Evolutionary conservation across 2,113 vertebrate genomes (phyloP), one percentile per base, ranked within the genome.

Genomic region (Psophia crepitans): DNA sequence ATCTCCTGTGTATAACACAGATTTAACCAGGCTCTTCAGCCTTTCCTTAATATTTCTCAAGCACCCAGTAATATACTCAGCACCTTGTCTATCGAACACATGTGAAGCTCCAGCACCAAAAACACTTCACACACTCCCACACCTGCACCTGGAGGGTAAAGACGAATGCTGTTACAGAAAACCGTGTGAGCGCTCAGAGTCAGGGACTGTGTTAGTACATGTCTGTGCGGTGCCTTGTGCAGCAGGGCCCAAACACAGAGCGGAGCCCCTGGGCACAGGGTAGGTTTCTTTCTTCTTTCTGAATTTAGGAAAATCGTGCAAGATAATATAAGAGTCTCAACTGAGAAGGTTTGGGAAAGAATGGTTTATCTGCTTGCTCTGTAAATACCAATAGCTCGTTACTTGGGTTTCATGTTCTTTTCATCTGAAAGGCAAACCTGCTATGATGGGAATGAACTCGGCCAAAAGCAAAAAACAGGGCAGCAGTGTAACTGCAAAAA

Each of bases 141-240:
- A 93, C 53, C 77, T 91, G 94, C 74, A 92, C 65, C 94, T 94
- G 93, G 87, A 93, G 95, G 94, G 93, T 89, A 96, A 85, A 96
- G 87, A 58, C 0, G 0, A 85, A 95, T 46, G 53, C 56, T 91
- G 65, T 46, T 89, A 69, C 5, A 76, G 49, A 76, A 65, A 60
- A 92, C 43, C 0, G 0, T 49, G 64, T 49, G 89, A 95, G 84
- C 44, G 3, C 76, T 68, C 30, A 9, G 16, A 92, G 80, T 20
- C 80, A 71, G 33, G 84, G 69, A 68, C 74, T 57, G 2, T 87
- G 96, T 95, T 46, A 32, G 77, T 77, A 95, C 94, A 83, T 70
- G 95, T 91, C 78, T 54, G n/a, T 23, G n/a, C 3, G 0, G n/a
- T 87, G 77, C 41, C 83, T 91, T 17, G 26, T 41, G 66, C 86